Evolutionary conservation across 2,888 invertebrate genomes (phyloP).

Genomic region (Drosophila rubida): DNA sequence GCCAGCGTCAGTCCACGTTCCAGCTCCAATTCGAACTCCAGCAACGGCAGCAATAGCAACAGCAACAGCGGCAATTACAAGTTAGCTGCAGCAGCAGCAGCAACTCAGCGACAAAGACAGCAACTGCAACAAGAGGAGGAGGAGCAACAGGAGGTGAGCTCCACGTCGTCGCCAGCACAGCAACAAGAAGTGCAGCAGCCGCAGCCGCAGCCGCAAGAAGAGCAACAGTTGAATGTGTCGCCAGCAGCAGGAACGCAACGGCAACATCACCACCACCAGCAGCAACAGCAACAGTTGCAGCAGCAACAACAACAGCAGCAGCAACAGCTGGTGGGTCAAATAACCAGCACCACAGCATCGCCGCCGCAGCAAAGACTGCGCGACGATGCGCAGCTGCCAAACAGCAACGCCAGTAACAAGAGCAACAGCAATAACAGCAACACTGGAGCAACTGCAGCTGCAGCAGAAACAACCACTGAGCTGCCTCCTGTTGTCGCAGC

Average conservation of each 20-base stretch:
- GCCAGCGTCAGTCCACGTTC: conserved; percentile 51
- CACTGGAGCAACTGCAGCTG: conserved; percentile 36
- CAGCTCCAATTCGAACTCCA: conserved; percentile 39
- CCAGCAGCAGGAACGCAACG: conserved; percentile 42
- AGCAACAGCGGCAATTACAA: conserved; percentile 9
- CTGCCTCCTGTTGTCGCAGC: conserved; percentile 14
- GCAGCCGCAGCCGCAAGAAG: conserved; percentile 31
- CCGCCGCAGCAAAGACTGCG: conserved; percentile 69
- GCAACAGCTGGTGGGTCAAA: conserved; percentile 76
- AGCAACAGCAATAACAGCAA: conserved; percentile 39
- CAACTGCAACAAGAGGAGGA: conserved; percentile 32
- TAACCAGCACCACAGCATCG: conserved; percentile 84
- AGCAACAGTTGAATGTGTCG: conserved; percentile 63
- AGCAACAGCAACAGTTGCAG: conserved; percentile 32
- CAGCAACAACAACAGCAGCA: conserved; percentile 40
- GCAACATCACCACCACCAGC: conserved; percentile 24
- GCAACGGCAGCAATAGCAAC: conserved; percentile 8
- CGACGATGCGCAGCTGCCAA: conserved; percentile 73
- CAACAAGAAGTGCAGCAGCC: conserved; percentile 33
- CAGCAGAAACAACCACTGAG: conserved; percentile 19
- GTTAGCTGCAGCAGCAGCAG: conserved; percentile 9
- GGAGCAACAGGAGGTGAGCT: conserved; percentile 57
- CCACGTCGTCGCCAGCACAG: conserved; percentile 56
- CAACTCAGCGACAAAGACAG: background rate
- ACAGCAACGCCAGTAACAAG: conserved; percentile 54